Conservation (phyloP, 1,140 invertebrate genomes). For the Drepana arcuata region DNA sequence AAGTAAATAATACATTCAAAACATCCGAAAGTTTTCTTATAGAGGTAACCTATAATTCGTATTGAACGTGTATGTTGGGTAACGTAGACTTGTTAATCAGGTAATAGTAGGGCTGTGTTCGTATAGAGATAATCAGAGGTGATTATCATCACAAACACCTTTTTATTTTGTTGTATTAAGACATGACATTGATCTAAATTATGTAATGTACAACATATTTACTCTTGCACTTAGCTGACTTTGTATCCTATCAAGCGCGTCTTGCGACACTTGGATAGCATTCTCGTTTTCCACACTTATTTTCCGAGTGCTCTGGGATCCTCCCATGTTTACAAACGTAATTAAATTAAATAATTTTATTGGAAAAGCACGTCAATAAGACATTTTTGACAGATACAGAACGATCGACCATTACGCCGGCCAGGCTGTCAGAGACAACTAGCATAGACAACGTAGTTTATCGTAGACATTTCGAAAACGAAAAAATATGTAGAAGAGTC, state of each 20-base stretch:
- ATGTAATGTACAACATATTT: slow-evolving; percentile 60
- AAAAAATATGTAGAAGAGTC: not conserved
- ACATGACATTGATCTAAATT: slow-evolving; percentile 64
- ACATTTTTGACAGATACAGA: slow-evolving; percentile 59
- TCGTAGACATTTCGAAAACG: not conserved
- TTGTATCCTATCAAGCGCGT: slow-evolving; percentile 60
- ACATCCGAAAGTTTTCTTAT: no score
- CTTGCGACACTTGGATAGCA: slow-evolving; percentile 60
- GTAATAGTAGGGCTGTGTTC: no score
- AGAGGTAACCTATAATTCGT: no score
- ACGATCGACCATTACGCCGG: slow-evolving; percentile 9
- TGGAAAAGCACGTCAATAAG: slow-evolving; percentile 56
- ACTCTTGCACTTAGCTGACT: slow-evolving; percentile 50
- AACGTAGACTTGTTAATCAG: no score
- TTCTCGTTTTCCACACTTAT: slow-evolving; percentile 61
- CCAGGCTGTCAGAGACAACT: not conserved
- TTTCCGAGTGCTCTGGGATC: slow-evolving; percentile 59
- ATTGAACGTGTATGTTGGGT: no score
- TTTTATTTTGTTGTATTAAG: slow-evolving; percentile 32
- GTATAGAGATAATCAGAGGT: no score
- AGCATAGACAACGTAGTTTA: not conserved
- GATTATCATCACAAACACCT: slow-evolving; percentile 11
- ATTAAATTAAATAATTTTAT: slow-evolving; percentile 43
- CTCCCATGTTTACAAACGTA: slow-evolving; percentile 59
- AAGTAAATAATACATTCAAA: no score